Percentiles rank a stretch among this genome's conserved stretches.
phyloP scores from a whole-genome alignment of 30 jellyfish, hydroid and myxozoan genomes.

The Hydractinia symbiolongicarpus region DNA sequence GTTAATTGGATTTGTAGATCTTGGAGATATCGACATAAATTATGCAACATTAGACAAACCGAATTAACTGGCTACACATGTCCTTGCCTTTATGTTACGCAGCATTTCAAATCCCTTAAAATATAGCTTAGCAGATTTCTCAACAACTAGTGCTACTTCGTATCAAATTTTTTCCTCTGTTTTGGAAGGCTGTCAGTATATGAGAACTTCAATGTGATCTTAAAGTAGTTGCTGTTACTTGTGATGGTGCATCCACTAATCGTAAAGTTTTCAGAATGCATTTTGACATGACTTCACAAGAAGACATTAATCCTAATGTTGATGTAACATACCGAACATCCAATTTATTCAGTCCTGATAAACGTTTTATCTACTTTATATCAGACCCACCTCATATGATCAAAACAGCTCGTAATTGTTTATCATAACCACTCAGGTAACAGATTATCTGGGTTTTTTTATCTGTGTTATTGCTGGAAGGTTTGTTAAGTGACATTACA shows the following conservation, averaged over 20 bases:
- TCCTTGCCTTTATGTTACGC: conserved; percentile 46
- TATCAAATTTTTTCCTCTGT: conserved; percentile 49
- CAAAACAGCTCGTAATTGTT: neutral
- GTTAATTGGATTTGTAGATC: conserved; percentile 44
- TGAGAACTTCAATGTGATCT: conserved; percentile 32
- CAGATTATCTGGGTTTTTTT: too few relatives aligned
- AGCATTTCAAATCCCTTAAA: conserved; percentile 43
- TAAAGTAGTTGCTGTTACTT: conserved; percentile 57
- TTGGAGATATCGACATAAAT: conserved; percentile 49
- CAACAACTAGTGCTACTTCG: conserved; percentile 60
- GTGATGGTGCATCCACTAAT: conserved; percentile 53
- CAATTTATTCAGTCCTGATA: conserved; percentile 32
- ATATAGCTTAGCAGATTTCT: conserved; percentile 51
- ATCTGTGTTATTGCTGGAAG: too few relatives aligned
- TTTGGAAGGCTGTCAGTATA: conserved; percentile 51
- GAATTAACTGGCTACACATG: conserved; percentile 56
- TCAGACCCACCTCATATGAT: conserved; percentile 15
- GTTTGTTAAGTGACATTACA: too few relatives aligned
- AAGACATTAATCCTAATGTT: conserved; percentile 20
- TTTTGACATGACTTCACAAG: conserved; percentile 15
- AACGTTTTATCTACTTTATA: conserved; percentile 32
- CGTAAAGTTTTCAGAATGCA: conserved; percentile 39
- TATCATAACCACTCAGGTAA: too few relatives aligned
- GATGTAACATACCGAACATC: conserved; percentile 35
- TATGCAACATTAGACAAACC: conserved; percentile 35